Base-by-base conservation (phyloP, 1,140 invertebrate species). In the Acromyrmex echinatior region DNA sequence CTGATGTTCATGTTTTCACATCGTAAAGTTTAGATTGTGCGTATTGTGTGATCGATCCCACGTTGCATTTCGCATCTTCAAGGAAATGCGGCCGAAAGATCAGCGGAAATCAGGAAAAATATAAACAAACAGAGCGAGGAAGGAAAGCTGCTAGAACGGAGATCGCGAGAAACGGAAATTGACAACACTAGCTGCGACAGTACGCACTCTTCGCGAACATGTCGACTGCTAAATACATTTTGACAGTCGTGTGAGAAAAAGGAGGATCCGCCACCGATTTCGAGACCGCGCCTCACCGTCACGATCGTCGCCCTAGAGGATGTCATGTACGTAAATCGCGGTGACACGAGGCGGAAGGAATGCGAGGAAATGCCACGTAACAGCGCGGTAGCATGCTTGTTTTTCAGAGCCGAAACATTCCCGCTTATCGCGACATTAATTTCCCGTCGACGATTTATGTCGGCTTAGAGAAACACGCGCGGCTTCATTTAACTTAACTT, bases 221-320 rank as follows among this genome's bases (percentile, higher is more conserved):
- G 70, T 84, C 80, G 80, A 39, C 80, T 84, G 70, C 70, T 76
- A 76, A 84, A 51, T 63, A 18, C 70, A 84, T 25, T 63, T 76
- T 76, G 70, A 74, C 70, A 35, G 58, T 84, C 60, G 63, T 25
- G 60, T 21, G 39, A 63, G 12, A 3, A 25, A 49, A 28, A 7
- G 10, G 49, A 58, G 35, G 10, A 25, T 16, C 12, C n/a, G n/a
- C 3, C 21, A 1, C 18, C 18, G 35, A 49, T 16, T 21, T 6
- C 0, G 21, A 16, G 16, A 45, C 5, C 14, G 60, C 25, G 56
- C 16, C 18, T 21, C 66, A 53, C 16, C 39, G 35, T 60, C 68
- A 56, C 35, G 16, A 60, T 16, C 21, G 5, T 73, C 39, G 14
- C 39, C 21, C 58, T 7, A 4, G 56, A 74, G 80, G 28, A 82